Evolutionary conservation across 2,888 invertebrate species (phyloP).

Genomic region (Drosophila phalerata): DNA sequence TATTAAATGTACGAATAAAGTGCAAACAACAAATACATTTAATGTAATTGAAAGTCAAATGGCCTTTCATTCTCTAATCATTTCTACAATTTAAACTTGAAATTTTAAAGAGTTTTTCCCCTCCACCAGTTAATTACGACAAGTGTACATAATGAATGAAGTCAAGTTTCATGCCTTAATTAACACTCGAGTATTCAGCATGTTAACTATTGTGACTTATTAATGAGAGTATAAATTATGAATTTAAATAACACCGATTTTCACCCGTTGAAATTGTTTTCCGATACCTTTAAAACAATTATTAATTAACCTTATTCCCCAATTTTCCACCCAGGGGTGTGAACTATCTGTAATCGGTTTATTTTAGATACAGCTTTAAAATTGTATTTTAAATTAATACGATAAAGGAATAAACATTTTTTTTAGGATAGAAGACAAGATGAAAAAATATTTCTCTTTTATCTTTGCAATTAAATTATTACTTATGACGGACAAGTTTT

Average conservation of each 20-base stretch:
- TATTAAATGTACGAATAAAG: constrained; percentile 83
- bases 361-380: no score
- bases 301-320: no score
- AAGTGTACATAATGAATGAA: not conserved
- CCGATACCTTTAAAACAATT: not conserved
- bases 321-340: no score
- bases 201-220: not conserved
- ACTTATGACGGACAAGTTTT: no score
- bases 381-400: no score
- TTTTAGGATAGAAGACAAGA: no score
- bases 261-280: not conserved
- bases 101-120: not conserved
- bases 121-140: not conserved
- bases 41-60: constrained; percentile 71
- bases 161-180: not conserved
- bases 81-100: not conserved
- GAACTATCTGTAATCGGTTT: no score
- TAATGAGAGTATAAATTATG: not conserved
- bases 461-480: no score
- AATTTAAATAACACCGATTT: not conserved
- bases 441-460: no score
- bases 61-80: constrained; percentile 9
- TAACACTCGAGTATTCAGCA: not conserved
- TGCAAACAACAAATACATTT: constrained; percentile 82
- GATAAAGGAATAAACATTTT: no score